Evolutionary conservation across 2,888 invertebrate genomes (phyloP).

Genomic region (Aromia moschata): DNA sequence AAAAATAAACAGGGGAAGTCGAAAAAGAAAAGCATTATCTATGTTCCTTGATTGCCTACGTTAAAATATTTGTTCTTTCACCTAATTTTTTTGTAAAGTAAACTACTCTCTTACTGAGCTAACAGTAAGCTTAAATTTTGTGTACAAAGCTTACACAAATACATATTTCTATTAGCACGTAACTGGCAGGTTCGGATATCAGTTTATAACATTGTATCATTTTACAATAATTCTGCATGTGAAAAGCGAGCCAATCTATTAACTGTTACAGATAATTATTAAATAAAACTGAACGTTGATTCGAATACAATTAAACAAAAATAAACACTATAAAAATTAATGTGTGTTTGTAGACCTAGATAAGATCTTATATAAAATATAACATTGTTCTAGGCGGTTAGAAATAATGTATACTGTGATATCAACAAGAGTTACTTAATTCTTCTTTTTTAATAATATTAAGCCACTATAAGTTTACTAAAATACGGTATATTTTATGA

Average conservation of each 20-base stretch:
- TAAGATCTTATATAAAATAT: conserved; percentile 16
- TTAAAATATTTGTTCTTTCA: conserved; percentile 11
- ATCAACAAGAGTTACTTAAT: no score
- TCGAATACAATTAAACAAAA: conserved; percentile 10
- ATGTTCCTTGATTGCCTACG: neutral
- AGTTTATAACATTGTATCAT: neutral
- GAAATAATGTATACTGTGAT: no score
- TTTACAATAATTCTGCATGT: neutral
- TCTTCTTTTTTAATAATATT: no score
- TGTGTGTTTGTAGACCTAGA: conserved; percentile 13
- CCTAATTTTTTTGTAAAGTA: conserved; percentile 9
- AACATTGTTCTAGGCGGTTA: no score
- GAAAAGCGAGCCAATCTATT: neutral
- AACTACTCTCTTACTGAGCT: conserved; percentile 2
- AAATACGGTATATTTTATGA: no score
- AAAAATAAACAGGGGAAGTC: neutral
- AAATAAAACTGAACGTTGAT: conserved; percentile 7
- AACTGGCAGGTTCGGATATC: neutral
- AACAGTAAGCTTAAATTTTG: conserved; percentile 9
- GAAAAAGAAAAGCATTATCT: neutral
- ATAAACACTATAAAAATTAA: conserved; percentile 17
- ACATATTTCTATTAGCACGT: conserved; percentile 6
- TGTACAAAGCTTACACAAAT: neutral
- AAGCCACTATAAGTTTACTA: no score
- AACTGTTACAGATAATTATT: conserved; percentile 4